A percentile compares a stretch with the other conserved stretches of the same genome.
These are phyloP conservation scores for Cydia fagiglandana DNA, from an alignment of 1,140 invertebrate genomes.

Conservation along the genomic window DNA sequence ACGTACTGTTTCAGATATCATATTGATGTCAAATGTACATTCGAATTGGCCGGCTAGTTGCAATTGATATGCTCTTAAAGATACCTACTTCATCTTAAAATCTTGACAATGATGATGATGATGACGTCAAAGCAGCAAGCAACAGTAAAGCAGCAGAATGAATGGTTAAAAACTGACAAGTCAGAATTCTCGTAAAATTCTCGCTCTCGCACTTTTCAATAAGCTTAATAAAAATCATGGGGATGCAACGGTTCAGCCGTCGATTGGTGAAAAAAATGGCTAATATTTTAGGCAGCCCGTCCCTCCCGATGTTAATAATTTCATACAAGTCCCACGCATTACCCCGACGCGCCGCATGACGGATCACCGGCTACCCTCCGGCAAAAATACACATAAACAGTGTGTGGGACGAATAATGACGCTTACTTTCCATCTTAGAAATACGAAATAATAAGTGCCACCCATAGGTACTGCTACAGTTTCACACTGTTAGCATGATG, in stretches of 20 bases:
- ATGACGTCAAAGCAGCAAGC: background rate
- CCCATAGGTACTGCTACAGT: background rate
- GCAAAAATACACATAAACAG: constrained; percentile 19
- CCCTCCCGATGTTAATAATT: constrained; percentile 43
- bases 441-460: constrained; percentile 17
- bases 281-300: constrained; percentile 24
- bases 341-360: constrained; percentile 44
- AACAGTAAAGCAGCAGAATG: background rate
- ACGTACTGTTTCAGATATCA: no score
- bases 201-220: background rate
- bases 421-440: constrained; percentile 11
- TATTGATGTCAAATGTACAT: no score
- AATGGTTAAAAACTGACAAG: no score
- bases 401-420: constrained; percentile 18
- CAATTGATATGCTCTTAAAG: no score
- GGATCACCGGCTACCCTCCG: constrained; percentile 38
- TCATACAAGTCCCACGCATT: constrained; percentile 42
- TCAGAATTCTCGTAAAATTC: background rate
- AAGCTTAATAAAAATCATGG: background rate
- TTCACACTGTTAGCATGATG: background rate
- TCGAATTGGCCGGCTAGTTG: no score
- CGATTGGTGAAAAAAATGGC: constrained; percentile 12
- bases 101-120: no score
- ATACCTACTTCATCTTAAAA: no score
- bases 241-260: background rate